Conservation (phyloP, 2,797 vertebrate genomes). For the Urocyon cinereoargenteus region DNA sequence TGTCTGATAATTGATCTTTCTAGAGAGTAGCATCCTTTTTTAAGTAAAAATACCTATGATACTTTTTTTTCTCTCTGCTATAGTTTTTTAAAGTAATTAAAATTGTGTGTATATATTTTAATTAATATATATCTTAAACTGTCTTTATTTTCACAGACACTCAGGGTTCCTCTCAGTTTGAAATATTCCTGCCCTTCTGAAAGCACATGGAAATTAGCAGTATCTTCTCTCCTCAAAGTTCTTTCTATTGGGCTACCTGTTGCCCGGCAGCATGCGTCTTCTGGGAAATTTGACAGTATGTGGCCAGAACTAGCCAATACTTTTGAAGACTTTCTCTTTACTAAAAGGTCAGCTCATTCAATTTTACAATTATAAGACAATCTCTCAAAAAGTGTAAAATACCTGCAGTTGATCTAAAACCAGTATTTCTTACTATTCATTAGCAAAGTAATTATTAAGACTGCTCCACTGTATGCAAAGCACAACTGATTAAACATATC, state of each 20-base stretch:
- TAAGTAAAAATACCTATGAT: not conserved
- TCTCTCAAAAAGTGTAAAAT: slow-evolving; percentile 46
- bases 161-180: slow-evolving; percentile 95
- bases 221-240: slow-evolving; percentile 96
- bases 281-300: slow-evolving; percentile 98
- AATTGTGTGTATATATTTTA: slow-evolving; percentile 25
- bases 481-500: not conserved
- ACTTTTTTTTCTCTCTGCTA: not conserved
- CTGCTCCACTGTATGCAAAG: not conserved
- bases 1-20: slow-evolving; percentile 2
- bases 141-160: slow-evolving; percentile 89
- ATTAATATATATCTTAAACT: slow-evolving; percentile 26
- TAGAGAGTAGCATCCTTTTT: slow-evolving; percentile 40
- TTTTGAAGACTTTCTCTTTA: slow-evolving; percentile 99
- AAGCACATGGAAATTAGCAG: slow-evolving; percentile 98
- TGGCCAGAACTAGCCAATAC: slow-evolving; percentile 97
- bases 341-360: slow-evolving; percentile 93
- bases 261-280: slow-evolving; percentile 97
- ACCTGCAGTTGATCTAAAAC: slow-evolving; percentile 14
- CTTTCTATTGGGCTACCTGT: slow-evolving; percentile 98
- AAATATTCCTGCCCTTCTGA: slow-evolving; percentile 99
- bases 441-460: slow-evolving; percentile 2
- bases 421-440: slow-evolving; percentile 19
- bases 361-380: slow-evolving; percentile 20
- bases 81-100: slow-evolving; percentile 27